A percentile compares a stretch with the other conserved stretches of the same genome.
Evolutionary conservation across 2,797 vertebrate species (phyloP).

Genomic region (Labeo calbasu): DNA sequence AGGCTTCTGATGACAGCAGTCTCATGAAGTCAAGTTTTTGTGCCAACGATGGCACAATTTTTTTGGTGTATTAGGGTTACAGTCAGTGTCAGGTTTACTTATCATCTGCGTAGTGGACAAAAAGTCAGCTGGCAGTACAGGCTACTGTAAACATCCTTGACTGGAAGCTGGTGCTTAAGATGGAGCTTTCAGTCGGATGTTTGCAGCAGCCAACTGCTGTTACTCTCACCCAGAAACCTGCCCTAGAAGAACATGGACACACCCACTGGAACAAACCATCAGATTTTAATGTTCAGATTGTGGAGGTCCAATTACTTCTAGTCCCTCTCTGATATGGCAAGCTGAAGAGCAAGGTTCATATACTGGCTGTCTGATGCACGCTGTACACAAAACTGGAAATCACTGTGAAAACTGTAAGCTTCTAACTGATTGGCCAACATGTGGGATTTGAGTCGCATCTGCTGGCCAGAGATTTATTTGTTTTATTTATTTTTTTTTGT

Average conservation of each 20-base stretch:
- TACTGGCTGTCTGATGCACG: not conserved
- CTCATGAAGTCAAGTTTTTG: not conserved
- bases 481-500: not conserved
- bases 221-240: conserved; percentile 72
- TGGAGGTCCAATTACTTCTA: not conserved
- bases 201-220: conserved; percentile 98
- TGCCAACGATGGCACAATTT: not conserved
- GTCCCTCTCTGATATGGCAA: not conserved
- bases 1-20: not conserved
- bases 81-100: conserved; percentile 2
- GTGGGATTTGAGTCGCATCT: not conserved
- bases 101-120: not conserved
- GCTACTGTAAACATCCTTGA: conserved; percentile 99
- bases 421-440: not conserved
- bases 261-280: conserved; percentile 1
- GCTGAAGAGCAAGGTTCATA: not conserved
- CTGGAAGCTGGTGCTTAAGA: conserved; percentile 94
- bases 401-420: not conserved
- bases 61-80: not conserved
- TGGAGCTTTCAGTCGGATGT: conserved; percentile 99
- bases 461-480: not conserved
- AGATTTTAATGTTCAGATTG: not conserved
- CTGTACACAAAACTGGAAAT: not conserved
- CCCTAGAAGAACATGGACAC: not conserved
- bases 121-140: conserved; percentile 84